phyloP scores from a whole-genome alignment of 2,888 invertebrate species.

The Diogma glabrata region DNA sequence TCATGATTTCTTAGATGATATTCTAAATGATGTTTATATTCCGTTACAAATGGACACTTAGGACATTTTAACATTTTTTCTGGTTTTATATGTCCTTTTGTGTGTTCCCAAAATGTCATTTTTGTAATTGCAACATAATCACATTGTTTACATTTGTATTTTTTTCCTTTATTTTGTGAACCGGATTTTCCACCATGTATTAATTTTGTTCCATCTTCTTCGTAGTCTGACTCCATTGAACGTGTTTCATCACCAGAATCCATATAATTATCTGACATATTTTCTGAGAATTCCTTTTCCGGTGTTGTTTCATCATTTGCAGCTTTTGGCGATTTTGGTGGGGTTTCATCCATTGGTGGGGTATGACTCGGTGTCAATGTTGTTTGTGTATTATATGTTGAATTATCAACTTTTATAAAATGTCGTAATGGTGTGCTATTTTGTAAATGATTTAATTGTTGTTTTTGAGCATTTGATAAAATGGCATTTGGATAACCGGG shows the following conservation, averaged over 20 bases:
- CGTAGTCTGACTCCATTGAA: conserved; percentile 30
- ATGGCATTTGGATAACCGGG: conserved; percentile 40
- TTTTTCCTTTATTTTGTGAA: conserved; percentile 68
- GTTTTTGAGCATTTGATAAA: conserved; percentile 22
- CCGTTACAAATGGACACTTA: conserved; percentile 93
- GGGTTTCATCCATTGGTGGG: conserved; percentile 36
- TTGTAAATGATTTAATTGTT: neutral
- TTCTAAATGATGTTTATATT: conserved; percentile 96
- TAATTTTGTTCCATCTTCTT: conserved; percentile 36
- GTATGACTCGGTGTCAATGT: conserved; percentile 30
- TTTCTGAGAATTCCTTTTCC: conserved; percentile 31
- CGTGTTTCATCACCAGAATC: conserved; percentile 34
- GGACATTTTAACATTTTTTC: conserved; percentile 87
- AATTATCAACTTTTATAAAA: conserved; percentile 8
- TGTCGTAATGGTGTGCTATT: conserved; percentile 5
- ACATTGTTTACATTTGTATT: conserved; percentile 89
- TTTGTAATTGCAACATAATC: conserved; percentile 75
- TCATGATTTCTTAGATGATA: conserved; percentile 93
- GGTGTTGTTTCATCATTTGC: conserved; percentile 13
- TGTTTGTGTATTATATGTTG: conserved; percentile 2
- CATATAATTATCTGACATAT: conserved; percentile 37
- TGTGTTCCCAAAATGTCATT: conserved; percentile 88
- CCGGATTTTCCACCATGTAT: conserved; percentile 35
- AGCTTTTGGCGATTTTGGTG: conserved; percentile 33
- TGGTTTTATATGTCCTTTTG: conserved; percentile 78